These are phyloP conservation scores for Trematocara stigmaticum DNA, from an alignment of 2,113 vertebrate species.

Conservation along the genomic window DNA sequence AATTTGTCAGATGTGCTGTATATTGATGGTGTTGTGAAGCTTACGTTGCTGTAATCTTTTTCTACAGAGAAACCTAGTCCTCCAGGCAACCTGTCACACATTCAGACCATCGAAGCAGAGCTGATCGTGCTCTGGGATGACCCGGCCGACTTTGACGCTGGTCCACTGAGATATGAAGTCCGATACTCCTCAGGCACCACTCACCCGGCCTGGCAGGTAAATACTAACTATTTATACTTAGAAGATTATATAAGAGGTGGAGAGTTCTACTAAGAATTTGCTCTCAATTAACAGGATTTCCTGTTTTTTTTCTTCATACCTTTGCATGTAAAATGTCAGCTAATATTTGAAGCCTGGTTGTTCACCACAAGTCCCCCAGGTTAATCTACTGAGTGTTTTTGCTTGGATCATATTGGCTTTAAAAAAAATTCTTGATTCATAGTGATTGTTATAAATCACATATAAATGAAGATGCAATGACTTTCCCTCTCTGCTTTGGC, in stretches of 20 bases:
- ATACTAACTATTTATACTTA: background rate
- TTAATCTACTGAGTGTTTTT: background rate
- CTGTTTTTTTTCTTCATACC: background rate
- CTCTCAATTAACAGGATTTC: background rate
- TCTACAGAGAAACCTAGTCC: conserved; percentile 81
- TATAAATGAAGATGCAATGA: background rate
- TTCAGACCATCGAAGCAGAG: conserved; percentile 74
- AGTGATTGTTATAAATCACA: background rate
- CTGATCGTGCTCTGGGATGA: conserved; percentile 79
- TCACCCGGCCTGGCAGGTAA: conserved; percentile 57
- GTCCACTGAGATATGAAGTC: conserved; percentile 77
- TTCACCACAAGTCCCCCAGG: background rate
- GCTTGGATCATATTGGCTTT: fast-evolving
- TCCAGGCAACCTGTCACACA: conserved; percentile 74
- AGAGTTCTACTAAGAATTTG: background rate
- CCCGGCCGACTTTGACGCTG: background rate
- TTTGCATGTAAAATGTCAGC: background rate
- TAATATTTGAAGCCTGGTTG: background rate
- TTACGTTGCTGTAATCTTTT: background rate
- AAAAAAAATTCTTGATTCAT: background rate
- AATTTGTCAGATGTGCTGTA: background rate
- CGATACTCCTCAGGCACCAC: conserved; percentile 66
- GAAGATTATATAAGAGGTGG: background rate
- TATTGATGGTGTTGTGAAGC: background rate
- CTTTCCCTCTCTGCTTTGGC: background rate